phyloP scores from a whole-genome alignment of 1,140 invertebrate genomes.

The Dendrolimus punctatus region DNA sequence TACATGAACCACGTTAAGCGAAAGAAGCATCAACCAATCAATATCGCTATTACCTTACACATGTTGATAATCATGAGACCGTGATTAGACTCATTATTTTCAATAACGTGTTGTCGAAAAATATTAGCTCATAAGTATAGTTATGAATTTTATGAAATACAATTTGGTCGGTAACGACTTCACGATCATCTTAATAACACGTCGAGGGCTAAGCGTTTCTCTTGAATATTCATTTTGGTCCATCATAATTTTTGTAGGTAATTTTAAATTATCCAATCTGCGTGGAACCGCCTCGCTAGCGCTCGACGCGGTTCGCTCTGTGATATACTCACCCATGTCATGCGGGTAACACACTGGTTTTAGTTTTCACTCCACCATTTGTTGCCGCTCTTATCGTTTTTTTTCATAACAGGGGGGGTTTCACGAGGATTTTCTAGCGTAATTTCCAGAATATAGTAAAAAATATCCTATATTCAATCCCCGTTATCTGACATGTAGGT shows the following conservation, averaged over 20 bases:
- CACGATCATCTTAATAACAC: slow-evolving; percentile 64
- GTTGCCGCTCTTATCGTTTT: slow-evolving; percentile 22
- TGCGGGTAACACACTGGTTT: too few relatives aligned
- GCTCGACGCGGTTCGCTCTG: not conserved
- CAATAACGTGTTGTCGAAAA: slow-evolving; percentile 57
- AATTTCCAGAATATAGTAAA: too few relatives aligned
- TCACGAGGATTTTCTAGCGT: too few relatives aligned
- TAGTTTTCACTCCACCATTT: slow-evolving; percentile 23
- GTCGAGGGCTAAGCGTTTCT: slow-evolving; percentile 56
- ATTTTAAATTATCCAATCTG: slow-evolving; percentile 64
- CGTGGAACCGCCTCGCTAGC: slow-evolving; percentile 9
- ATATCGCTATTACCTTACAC: slow-evolving; percentile 20
- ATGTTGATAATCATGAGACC: slow-evolving; percentile 7
- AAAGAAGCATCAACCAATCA: slow-evolving; percentile 19
- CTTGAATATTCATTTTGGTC: slow-evolving; percentile 66
- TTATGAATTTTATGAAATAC: slow-evolving; percentile 68
- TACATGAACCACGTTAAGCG: too few relatives aligned
- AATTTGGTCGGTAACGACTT: slow-evolving; percentile 59
- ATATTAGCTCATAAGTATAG: slow-evolving; percentile 67
- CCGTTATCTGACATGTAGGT: too few relatives aligned
- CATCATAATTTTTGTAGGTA: slow-evolving; percentile 65
- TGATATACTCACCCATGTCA: slow-evolving; percentile 1
- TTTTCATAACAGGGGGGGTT: too few relatives aligned
- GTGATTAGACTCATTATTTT: slow-evolving; percentile 48
- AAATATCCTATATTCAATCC: too few relatives aligned